A percentile compares a stretch with the other conserved stretches of the same genome.
Evolutionary conservation across 2,113 vertebrate genomes (phyloP).

Genomic region (Vulpes ferrilata): DNA sequence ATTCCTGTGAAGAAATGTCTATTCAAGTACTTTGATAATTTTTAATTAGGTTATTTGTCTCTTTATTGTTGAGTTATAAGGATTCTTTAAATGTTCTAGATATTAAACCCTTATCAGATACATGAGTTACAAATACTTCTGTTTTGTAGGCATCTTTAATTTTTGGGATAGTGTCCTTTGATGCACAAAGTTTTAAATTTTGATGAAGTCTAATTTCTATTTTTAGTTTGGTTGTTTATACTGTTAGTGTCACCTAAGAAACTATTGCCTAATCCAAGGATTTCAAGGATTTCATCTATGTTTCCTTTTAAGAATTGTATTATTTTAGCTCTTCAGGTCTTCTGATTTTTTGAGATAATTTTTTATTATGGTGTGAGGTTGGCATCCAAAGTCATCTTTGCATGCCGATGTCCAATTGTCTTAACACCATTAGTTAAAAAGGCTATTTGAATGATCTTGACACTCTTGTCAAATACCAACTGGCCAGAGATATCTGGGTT

Average conservation of each 20-base stretch:
- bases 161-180: neutral
- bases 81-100: neutral
- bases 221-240: neutral
- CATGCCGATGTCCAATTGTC: neutral
- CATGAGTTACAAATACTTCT: neutral
- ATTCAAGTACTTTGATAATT: neutral
- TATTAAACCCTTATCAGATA: neutral
- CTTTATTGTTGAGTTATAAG: slow-evolving; percentile 21
- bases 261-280: neutral
- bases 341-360: neutral
- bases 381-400: neutral
- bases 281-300: neutral
- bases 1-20: neutral
- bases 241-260: neutral
- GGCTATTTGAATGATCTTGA: neutral
- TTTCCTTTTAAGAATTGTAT: neutral
- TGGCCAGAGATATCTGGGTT: neutral
- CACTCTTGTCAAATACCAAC: neutral
- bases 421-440: neutral
- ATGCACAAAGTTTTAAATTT: neutral
- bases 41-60: neutral
- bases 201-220: neutral
- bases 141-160: neutral
- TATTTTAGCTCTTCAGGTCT: neutral
- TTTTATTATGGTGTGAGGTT: neutral